Percentiles rank a stretch among this genome's conserved stretches.
Conservation (phyloP, 2,113 vertebrate genomes). For the Ochotona princeps region DNA sequence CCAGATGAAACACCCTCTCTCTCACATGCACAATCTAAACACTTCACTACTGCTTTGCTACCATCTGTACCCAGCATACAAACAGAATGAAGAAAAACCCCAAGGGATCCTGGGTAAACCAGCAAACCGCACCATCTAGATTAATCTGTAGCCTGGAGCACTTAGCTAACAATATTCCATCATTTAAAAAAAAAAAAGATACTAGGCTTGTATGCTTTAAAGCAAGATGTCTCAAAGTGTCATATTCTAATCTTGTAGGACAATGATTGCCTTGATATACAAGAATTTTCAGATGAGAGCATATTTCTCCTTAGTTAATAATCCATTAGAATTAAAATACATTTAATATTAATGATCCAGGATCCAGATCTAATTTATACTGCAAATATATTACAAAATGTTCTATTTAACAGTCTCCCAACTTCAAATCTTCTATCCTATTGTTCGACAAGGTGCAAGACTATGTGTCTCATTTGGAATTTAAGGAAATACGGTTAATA, state of each 20-base stretch:
- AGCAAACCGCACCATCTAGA: not conserved
- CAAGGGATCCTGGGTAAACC: not conserved
- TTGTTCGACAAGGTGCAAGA: not conserved
- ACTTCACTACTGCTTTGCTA: not conserved
- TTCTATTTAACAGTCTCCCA: not conserved
- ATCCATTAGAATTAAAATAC: not conserved
- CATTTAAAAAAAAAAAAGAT: not conserved
- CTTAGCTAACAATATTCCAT: slow-evolving; percentile 10
- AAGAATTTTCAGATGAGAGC: slow-evolving; percentile 27
- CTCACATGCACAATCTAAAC: not conserved
- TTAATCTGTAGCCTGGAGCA: not conserved
- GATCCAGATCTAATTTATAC: not conserved
- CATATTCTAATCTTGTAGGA: slow-evolving; percentile 15
- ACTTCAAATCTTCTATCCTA: not conserved
- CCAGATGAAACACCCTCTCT: slow-evolving; percentile 3
- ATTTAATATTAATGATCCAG: not conserved
- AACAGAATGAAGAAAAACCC: not conserved
- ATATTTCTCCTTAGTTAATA: slow-evolving; percentile 29
- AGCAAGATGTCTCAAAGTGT: slow-evolving; percentile 25
- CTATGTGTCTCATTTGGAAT: not conserved
- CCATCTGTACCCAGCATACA: not conserved
- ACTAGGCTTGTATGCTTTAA: not conserved
- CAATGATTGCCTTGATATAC: not conserved
- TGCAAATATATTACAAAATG: not conserved
- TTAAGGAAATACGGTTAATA: slow-evolving; percentile 14